Conservation (phyloP, 2,888 invertebrate genomes). For the Melieria picta region DNA sequence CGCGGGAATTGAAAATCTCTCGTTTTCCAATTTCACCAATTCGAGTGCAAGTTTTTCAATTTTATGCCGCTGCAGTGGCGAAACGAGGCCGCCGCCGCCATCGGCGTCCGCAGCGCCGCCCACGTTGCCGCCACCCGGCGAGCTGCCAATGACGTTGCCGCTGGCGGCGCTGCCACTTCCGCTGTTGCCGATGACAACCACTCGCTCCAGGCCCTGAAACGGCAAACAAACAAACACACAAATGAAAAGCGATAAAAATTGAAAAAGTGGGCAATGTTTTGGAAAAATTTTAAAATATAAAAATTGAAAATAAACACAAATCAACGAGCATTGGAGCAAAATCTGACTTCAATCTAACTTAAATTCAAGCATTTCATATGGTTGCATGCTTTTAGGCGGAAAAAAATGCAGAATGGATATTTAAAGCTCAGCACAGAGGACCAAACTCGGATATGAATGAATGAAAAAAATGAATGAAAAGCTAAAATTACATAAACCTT, state of each 20-base stretch:
- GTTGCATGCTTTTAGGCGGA: too few species aligned
- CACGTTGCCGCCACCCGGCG: conserved; percentile 27
- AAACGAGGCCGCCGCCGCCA: conserved; percentile 58
- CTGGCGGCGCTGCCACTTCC: conserved; percentile 32
- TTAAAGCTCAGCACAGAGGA: too few species aligned
- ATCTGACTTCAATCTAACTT: too few species aligned
- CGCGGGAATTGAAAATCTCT: conserved; percentile 75
- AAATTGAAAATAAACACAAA: too few species aligned
- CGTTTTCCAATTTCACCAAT: conserved; percentile 75
- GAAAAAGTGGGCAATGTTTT: too few species aligned
- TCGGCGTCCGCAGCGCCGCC: conserved; percentile 32
- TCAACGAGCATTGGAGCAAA: too few species aligned
- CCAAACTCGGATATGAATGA: too few species aligned
- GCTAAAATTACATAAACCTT: too few species aligned
- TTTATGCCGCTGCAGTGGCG: conserved; percentile 71
- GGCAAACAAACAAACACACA: conserved; percentile 17
- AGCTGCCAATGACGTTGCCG: conserved; percentile 20
- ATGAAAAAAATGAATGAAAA: too few species aligned
- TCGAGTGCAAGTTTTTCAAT: conserved; percentile 77
- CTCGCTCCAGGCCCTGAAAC: conserved; percentile 74
- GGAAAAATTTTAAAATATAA: too few species aligned
- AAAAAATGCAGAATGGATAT: too few species aligned
- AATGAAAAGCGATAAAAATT: conserved; percentile 3
- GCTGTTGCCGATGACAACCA: conserved; percentile 69
- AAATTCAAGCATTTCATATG: too few species aligned